A percentile compares a stretch with the other conserved stretches of the same genome.
phyloP scores from a whole-genome alignment of 2,888 invertebrate genomes.

The Drosophila kanekoi region DNA sequence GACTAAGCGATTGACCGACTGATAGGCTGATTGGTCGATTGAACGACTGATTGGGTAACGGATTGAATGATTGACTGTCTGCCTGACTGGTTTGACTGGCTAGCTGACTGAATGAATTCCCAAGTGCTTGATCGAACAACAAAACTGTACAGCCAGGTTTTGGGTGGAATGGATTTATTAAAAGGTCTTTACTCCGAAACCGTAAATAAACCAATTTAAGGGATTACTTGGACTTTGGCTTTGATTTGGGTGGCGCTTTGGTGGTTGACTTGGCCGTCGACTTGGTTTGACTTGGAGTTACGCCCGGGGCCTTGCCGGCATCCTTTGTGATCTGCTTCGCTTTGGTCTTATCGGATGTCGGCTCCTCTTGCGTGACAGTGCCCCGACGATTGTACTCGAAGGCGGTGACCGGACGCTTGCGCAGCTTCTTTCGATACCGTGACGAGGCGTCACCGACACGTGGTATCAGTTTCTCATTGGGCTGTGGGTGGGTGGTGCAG shows the following conservation, averaged over 20 bases:
- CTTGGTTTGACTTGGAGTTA: neutral
- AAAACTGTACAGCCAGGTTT: too few species aligned
- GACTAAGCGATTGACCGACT: too few species aligned
- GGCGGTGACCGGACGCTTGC: slow-evolving; percentile 54
- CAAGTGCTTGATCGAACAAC: too few species aligned
- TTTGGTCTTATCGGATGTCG: slow-evolving; percentile 13
- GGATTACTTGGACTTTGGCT: slow-evolving; percentile 12
- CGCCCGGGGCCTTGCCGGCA: neutral
- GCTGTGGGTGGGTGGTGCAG: slow-evolving; percentile 1
- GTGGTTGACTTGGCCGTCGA: slow-evolving; percentile 30
- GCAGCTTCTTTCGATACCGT: slow-evolving; percentile 31
- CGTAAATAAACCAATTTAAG: neutral
- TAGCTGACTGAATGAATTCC: too few species aligned
- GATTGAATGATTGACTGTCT: too few species aligned
- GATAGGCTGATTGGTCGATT: too few species aligned
- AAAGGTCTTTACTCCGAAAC: neutral
- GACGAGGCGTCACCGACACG: slow-evolving; percentile 33
- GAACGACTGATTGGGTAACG: too few species aligned
- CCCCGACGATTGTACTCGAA: slow-evolving; percentile 36
- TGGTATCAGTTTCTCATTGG: slow-evolving; percentile 31
- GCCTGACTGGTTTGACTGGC: too few species aligned
- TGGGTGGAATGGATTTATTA: slow-evolving; percentile 1
- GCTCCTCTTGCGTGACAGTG: neutral
- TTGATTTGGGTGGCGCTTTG: slow-evolving; percentile 12
- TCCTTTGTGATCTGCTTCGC: slow-evolving; percentile 1